Percentiles rank a stretch among this genome's conserved stretches.
Conservation (phyloP, 1,140 invertebrate genomes). For the Halictus rubicundus region DNA sequence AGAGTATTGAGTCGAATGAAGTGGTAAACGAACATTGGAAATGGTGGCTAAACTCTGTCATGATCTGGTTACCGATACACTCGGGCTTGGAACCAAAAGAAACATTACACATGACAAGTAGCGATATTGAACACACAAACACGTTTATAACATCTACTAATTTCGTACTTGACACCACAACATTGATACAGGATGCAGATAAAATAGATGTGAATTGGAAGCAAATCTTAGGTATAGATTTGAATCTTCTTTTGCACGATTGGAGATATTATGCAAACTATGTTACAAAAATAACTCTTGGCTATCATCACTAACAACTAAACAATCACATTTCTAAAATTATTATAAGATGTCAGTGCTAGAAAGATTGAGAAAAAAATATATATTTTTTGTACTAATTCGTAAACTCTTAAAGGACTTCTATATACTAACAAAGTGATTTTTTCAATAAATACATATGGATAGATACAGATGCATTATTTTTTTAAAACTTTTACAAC, state of each 20-base stretch:
- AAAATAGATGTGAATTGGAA: constrained; percentile 66
- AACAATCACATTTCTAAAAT: constrained; percentile 21
- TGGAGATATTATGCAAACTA: constrained; percentile 71
- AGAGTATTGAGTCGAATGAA: constrained; percentile 12
- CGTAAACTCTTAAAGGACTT: constrained; percentile 44
- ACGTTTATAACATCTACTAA: constrained; percentile 42
- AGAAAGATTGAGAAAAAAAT: constrained; percentile 47
- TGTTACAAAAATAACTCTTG: constrained; percentile 67
- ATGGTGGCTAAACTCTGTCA: constrained; percentile 79
- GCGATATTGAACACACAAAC: constrained; percentile 44
- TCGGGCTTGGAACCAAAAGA: constrained; percentile 58
- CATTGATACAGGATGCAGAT: constrained; percentile 40
- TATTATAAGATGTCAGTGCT: not conserved
- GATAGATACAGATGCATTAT: constrained; percentile 5
- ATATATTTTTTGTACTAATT: constrained; percentile 77
- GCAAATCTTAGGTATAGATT: constrained; percentile 61
- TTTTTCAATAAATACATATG: constrained; percentile 57
- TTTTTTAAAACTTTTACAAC: constrained; percentile 7
- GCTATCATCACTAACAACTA: constrained; percentile 58
- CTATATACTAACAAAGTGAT: constrained; percentile 47
- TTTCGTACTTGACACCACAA: constrained; percentile 31
- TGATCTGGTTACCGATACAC: constrained; percentile 78
- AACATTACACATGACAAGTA: constrained; percentile 18
- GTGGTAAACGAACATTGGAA: constrained; percentile 69
- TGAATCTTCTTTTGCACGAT: constrained; percentile 63